Evolutionary conservation across 2,113 vertebrate genomes (phyloP).

Genomic region (Pluvialis apricaria): DNA sequence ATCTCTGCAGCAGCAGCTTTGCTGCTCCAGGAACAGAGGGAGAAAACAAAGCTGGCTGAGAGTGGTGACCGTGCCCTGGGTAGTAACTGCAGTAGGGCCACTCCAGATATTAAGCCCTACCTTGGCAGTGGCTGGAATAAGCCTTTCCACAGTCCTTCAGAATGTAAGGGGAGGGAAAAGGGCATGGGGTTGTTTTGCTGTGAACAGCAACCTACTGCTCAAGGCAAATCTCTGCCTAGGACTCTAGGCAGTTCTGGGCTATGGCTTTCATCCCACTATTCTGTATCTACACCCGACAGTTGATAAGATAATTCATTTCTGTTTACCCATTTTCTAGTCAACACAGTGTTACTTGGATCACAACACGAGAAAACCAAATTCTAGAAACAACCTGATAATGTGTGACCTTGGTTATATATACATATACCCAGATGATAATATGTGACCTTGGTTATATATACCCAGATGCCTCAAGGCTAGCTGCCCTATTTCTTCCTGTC

Average conservation of each 20-base stretch:
- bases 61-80: no score
- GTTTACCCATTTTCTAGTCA: neutral
- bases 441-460: no score
- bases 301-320: neutral
- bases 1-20: neutral
- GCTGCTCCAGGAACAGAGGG: neutral
- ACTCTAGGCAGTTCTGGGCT: neutral
- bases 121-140: neutral
- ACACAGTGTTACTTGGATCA: neutral
- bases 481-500: neutral
- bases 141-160: neutral
- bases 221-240: neutral
- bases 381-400: neutral
- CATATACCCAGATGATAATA: neutral
- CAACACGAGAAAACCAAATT: neutral
- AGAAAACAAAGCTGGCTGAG: neutral
- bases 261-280: neutral
- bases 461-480: neutral
- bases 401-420: no score
- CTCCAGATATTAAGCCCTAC: neutral
- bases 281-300: neutral
- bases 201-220: neutral
- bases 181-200: fast-evolving
- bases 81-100: neutral
- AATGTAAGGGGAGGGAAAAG: neutral